These are phyloP conservation scores for Empis livida DNA, from an alignment of 2,888 invertebrate genomes.

Conservation along the genomic window DNA sequence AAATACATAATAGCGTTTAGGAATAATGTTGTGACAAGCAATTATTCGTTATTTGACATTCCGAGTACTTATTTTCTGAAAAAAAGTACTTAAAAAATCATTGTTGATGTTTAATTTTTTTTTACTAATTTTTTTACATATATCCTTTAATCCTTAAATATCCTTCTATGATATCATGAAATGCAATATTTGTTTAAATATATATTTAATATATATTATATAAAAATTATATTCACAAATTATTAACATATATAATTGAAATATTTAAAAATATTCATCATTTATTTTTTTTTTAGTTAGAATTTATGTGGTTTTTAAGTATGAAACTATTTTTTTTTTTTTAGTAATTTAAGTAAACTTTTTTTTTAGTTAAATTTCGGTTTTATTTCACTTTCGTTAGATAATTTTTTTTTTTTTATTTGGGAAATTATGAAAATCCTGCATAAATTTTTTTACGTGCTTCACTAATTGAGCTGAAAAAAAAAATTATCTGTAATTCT, in stretches of 20 bases:
- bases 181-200: background rate
- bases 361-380: too few species aligned
- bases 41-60: background rate
- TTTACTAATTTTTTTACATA: background rate
- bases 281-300: background rate
- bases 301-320: too few species aligned
- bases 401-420: too few species aligned
- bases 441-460: too few species aligned
- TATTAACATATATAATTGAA: background rate
- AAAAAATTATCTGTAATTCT: too few species aligned
- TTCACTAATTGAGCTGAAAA: too few species aligned
- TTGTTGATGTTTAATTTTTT: background rate
- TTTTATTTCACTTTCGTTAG: too few species aligned
- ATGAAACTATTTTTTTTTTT: too few species aligned
- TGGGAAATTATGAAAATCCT: too few species aligned
- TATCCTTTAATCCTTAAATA: background rate
- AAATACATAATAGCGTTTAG: too few species aligned
- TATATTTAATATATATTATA: background rate
- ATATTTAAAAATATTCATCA: background rate
- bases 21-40: too few species aligned
- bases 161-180: background rate
- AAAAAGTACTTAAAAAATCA: background rate
- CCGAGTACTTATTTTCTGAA: background rate
- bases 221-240: background rate
- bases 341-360: too few species aligned